Conservation (phyloP, 2,797 vertebrate species). For the Smutsia gigantea region DNA sequence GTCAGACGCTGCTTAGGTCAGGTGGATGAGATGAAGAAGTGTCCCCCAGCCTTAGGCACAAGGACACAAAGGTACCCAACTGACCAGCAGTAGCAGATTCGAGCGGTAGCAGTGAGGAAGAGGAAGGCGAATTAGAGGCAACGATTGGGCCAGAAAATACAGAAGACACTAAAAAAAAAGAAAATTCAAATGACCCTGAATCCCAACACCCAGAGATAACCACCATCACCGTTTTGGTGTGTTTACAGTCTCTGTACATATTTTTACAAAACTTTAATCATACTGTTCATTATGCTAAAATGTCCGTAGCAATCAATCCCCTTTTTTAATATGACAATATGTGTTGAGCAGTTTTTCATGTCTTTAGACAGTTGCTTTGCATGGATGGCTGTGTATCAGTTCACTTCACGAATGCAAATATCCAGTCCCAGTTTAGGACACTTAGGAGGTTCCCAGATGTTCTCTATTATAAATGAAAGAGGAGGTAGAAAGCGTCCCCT, state of each 20-base stretch:
- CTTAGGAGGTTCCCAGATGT: neutral
- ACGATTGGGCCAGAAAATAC: neutral
- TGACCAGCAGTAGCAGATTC: neutral
- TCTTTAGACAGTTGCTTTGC: neutral
- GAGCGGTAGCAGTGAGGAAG: neutral
- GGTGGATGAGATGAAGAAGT: neutral
- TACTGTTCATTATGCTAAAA: neutral
- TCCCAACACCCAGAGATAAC: neutral
- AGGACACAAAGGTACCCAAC: neutral
- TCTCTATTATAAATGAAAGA: neutral
- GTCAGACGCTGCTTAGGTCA: neutral
- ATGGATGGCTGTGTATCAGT: neutral
- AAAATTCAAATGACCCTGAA: neutral
- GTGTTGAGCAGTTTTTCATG: neutral
- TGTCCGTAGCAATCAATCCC: too few species aligned
- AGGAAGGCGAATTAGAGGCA: neutral
- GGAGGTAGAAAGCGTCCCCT: neutral
- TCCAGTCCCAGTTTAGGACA: neutral
- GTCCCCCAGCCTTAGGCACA: neutral
- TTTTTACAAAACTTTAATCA: neutral
- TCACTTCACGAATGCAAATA: neutral
- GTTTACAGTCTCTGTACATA: neutral
- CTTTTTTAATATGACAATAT: neutral
- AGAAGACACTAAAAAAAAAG: neutral
- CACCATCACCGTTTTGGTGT: neutral